A percentile compares a stretch with the other conserved stretches of the same genome.
phyloP scores from a whole-genome alignment of 2,797 vertebrate genomes.

The Crocidura indochinensis region DNA sequence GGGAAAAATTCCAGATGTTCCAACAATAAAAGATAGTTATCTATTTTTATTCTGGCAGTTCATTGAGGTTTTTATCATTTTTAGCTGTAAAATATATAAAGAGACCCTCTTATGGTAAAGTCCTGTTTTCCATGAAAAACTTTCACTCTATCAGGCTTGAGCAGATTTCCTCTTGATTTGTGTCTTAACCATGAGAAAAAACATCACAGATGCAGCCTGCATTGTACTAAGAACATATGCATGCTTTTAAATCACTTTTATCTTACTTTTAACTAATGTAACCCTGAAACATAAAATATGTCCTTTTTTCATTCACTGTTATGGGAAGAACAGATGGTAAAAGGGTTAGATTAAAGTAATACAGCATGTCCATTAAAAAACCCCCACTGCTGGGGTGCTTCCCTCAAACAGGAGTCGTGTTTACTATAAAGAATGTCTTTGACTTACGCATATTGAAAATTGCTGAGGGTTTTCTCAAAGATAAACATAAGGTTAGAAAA shows the following conservation, averaged over 20 bases:
- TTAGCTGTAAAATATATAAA: constrained; percentile 85
- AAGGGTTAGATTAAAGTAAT: constrained; percentile 92
- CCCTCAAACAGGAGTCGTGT: constrained; percentile 85
- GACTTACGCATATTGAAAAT: constrained; percentile 75
- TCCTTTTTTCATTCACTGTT: constrained; percentile 89
- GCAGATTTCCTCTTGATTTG: constrained; percentile 90
- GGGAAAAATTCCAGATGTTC: constrained; percentile 84
- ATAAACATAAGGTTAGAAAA: constrained; percentile 60
- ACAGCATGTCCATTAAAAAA: constrained; percentile 91
- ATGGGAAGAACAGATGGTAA: constrained; percentile 91
- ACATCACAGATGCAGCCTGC: constrained; percentile 89
- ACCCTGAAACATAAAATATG: constrained; percentile 93
- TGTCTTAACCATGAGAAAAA: constrained; percentile 89
- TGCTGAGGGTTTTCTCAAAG: constrained; percentile 76
- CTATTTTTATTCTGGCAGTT: constrained; percentile 86
- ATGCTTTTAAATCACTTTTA: constrained; percentile 94
- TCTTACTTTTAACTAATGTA: constrained; percentile 93
- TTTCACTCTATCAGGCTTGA: constrained; percentile 88
- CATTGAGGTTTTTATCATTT: constrained; percentile 86
- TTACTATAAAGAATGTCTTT: constrained; percentile 84
- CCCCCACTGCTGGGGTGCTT: constrained; percentile 86
- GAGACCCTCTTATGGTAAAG: constrained; percentile 83
- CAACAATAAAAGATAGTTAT: constrained; percentile 76
- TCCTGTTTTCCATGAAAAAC: constrained; percentile 87
- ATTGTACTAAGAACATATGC: constrained; percentile 91